These are phyloP conservation scores for Andrena marginata DNA, from an alignment of 2,888 invertebrate genomes.

Conservation along the genomic window DNA sequence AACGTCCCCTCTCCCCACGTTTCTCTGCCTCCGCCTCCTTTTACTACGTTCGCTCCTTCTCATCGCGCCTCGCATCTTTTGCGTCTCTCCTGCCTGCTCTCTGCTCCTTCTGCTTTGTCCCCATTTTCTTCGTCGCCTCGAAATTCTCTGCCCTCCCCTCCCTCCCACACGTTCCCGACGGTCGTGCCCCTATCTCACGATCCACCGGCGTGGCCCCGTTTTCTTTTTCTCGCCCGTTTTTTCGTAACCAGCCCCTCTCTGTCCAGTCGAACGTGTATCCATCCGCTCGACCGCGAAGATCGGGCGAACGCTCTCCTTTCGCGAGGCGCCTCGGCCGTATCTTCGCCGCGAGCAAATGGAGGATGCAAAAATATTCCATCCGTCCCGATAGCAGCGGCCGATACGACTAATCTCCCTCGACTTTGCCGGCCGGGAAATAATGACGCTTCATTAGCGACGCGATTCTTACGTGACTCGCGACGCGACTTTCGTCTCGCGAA, in stretches of 20 bases:
- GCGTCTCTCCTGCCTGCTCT: slow-evolving; percentile 17
- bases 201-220: slow-evolving; percentile 23
- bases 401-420: slow-evolving; percentile 32
- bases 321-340: too few species aligned
- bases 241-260: not conserved
- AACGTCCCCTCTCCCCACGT: slow-evolving; percentile 54
- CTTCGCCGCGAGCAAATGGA: not conserved
- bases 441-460: too few species aligned
- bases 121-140: slow-evolving; percentile 27
- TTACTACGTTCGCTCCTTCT: slow-evolving; percentile 53
- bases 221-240: not conserved
- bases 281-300: slow-evolving; percentile 20
- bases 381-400: slow-evolving; percentile 18
- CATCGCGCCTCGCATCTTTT: slow-evolving; percentile 58
- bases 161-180: not conserved
- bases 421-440: too few species aligned
- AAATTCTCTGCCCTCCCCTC: slow-evolving; percentile 27
- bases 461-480: too few species aligned
- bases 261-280: not conserved
- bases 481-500: too few species aligned
- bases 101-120: slow-evolving; percentile 33
- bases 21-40: slow-evolving; percentile 39
- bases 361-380: slow-evolving; percentile 32
- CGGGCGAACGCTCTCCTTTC: not conserved
- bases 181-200: slow-evolving; percentile 28